These are phyloP conservation scores for Portevinia maculata DNA, from an alignment of 2,888 invertebrate genomes.

Conservation along the genomic window DNA sequence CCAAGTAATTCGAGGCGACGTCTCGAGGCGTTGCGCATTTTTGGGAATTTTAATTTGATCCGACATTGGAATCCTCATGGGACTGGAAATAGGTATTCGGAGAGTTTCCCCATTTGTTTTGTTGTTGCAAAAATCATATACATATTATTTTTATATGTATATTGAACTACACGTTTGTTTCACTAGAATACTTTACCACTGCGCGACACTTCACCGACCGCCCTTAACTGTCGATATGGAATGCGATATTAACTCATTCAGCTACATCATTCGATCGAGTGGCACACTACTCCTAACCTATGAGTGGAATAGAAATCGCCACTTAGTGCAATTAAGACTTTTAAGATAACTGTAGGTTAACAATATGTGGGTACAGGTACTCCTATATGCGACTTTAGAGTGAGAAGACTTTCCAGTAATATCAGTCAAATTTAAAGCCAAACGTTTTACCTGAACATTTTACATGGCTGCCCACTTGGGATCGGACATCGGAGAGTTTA, in stretches of 20 bases:
- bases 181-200: too few relatives aligned
- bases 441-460: neutral
- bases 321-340: too few relatives aligned
- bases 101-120: neutral
- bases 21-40: slow-evolving; percentile 62
- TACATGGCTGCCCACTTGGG: slow-evolving; percentile 9
- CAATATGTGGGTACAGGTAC: too few relatives aligned
- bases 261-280: too few relatives aligned
- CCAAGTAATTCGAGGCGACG: slow-evolving; percentile 18
- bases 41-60: slow-evolving; percentile 66
- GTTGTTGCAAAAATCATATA: neutral
- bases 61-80: slow-evolving; percentile 61
- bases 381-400: slow-evolving; percentile 3
- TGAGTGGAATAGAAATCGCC: too few relatives aligned
- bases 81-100: neutral
- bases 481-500: neutral
- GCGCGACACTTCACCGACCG: too few relatives aligned
- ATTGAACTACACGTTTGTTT: too few relatives aligned
- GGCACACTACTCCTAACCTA: too few relatives aligned
- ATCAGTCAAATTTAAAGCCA: slow-evolving; percentile 3
- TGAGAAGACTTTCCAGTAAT: slow-evolving; percentile 4
- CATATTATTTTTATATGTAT: too few relatives aligned
- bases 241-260: too few relatives aligned
- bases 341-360: too few relatives aligned
- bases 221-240: too few relatives aligned